These are phyloP conservation scores for Leptinotarsa undecemlineata DNA, from an alignment of 1,140 invertebrate species.

Conservation along the genomic window DNA sequence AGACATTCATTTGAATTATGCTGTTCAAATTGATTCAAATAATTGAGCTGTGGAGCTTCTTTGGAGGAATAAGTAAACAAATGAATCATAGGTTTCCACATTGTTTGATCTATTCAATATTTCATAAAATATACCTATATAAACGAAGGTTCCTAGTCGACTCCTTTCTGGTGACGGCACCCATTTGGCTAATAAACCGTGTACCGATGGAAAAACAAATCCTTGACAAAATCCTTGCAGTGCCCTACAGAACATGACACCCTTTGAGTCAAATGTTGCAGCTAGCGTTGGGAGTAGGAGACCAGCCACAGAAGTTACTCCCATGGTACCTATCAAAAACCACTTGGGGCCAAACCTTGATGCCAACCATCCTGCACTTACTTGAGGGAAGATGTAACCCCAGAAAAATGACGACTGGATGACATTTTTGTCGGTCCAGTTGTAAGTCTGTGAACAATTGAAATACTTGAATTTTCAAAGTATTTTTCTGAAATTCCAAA, in stretches of 20 bases:
- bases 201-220: conserved; percentile 75
- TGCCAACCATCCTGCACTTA: conserved; percentile 71
- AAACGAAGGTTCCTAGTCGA: conserved; percentile 62
- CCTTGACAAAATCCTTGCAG: conserved; percentile 67
- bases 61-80: too few species aligned
- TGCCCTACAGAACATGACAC: conserved; percentile 34
- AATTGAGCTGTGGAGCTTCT: too few species aligned
- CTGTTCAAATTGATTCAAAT: too few species aligned
- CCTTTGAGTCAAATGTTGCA: conserved; percentile 20
- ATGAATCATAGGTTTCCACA: too few species aligned
- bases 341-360: conserved; percentile 64
- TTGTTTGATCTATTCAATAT: too few species aligned
- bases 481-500: too few species aligned
- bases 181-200: conserved; percentile 82
- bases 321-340: conserved; percentile 64
- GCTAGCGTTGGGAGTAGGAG: conserved; percentile 40
- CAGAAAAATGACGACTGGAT: conserved; percentile 71
- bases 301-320: conserved; percentile 58
- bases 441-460: conserved; percentile 40
- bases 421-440: conserved; percentile 59
- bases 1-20: too few species aligned
- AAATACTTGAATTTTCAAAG: not conserved
- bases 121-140: conserved; percentile 59
- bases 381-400: conserved; percentile 61
- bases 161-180: conserved; percentile 63